phyloP scores from a whole-genome alignment of 2,888 invertebrate species.

The Norana najaformis region DNA sequence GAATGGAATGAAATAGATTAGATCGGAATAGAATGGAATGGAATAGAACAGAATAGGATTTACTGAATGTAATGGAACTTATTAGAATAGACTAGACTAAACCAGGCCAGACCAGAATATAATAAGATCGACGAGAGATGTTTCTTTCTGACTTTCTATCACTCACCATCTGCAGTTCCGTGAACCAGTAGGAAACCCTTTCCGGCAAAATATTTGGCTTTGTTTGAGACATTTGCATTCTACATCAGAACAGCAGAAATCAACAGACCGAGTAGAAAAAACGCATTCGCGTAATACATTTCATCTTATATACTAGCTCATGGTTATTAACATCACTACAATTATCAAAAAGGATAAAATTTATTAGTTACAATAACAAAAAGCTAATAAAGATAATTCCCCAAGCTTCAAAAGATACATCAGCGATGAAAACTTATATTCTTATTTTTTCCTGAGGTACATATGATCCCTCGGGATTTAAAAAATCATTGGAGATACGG shows the following conservation, averaged over 20 bases:
- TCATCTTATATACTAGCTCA: neutral
- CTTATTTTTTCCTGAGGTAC: too few relatives aligned
- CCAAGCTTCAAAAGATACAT: too few relatives aligned
- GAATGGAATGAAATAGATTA: neutral
- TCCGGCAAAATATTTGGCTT: conserved; percentile 82
- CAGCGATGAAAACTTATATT: too few relatives aligned
- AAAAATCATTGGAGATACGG: too few relatives aligned
- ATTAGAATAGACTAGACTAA: neutral
- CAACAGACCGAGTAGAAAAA: neutral
- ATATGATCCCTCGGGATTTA: too few relatives aligned
- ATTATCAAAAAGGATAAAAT: too few relatives aligned
- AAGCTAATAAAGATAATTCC: too few relatives aligned
- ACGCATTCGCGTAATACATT: neutral
- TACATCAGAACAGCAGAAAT: conserved; percentile 44
- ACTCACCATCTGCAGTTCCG: conserved; percentile 81
- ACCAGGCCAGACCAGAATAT: neutral
- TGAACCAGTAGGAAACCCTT: conserved; percentile 89
- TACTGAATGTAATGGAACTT: too few relatives aligned
- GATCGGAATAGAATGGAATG: neutral
- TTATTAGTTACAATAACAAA: too few relatives aligned
- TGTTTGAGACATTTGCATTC: conserved; percentile 79
- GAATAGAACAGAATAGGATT: neutral
- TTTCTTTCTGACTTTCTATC: neutral
- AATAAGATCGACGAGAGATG: neutral
- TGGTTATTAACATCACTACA: too few relatives aligned